Evolutionary conservation across 2,797 vertebrate species (phyloP), one percentile per base, ranked within the genome.

Genomic region (Euthynnus affinis): DNA sequence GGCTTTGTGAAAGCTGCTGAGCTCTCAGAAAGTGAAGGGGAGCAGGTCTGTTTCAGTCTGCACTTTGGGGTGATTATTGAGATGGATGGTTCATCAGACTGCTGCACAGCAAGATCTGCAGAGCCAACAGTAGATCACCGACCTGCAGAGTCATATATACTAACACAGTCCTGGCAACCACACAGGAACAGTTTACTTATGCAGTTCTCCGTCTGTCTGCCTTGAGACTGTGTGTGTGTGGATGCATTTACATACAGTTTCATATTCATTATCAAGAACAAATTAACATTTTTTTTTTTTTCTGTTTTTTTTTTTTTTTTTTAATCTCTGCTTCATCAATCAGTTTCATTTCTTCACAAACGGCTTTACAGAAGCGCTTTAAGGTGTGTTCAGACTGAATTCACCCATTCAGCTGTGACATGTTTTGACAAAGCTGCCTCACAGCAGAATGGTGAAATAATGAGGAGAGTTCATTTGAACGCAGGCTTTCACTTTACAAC

Each of bases 1-100:
- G 78, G 80, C 80, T 87, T 61, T 65, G 58, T 78, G 72, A 83
- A 92, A 88, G 83, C 80, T 89, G 87, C 89, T 92, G 89, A 90
- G 87, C 66, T 81, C 61, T 84, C 63, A 77, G 76, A 89, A 90
- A 84, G 76, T 49, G 78, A 18, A 86, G 72, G 81, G 56, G 78
- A 71, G 76, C 56, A 51, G 61, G 49, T 80, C 74, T 48, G 76
- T 86, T 78, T 81, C 68, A 57, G 52, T 56, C 29, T 74, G 90
- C 89, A 88, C 78, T 90, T 87, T 84, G 78, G 78, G 67, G 67
- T 61, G 84, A 89, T 91, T 88, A 87, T 80, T 87, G 73, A 84
- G 81, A 88, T 76, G 81, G 85, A 88, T 78, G 67, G 65, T 71
- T 71, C 78, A 61, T 71, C 78, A 61, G 74, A 81, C 83, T 58